A percentile compares a stretch with the other conserved stretches of the same genome.
These are phyloP conservation scores for Netelia virgata DNA, from an alignment of 2,888 invertebrate genomes.

Conservation along the genomic window DNA sequence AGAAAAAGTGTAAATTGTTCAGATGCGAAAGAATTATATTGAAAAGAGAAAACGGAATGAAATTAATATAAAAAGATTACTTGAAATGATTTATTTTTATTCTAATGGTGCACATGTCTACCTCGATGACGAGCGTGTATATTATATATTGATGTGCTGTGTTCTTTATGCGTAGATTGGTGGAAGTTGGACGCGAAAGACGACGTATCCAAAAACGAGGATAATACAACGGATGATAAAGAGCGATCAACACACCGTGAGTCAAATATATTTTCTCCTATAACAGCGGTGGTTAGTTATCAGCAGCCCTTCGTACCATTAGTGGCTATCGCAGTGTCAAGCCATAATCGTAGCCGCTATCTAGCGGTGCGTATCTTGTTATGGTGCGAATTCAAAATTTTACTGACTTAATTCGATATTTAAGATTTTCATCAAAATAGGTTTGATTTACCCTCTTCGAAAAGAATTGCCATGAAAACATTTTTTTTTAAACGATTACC, in stretches of 20 bases:
- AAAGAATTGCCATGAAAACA: no score
- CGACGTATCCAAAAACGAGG: conserved; percentile 42
- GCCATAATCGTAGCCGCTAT: background rate
- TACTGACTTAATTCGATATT: no score
- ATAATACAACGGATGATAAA: conserved; percentile 52
- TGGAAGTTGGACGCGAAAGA: conserved; percentile 59
- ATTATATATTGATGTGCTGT: conserved; percentile 8
- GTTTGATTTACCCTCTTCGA: no score
- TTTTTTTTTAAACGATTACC: no score
- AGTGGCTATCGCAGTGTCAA: conserved; percentile 3
- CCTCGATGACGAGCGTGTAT: background rate
- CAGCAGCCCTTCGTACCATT: background rate
- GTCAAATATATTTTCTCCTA: conserved; percentile 39
- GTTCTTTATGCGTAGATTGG: conserved; percentile 60
- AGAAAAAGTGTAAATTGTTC: background rate
- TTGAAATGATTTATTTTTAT: background rate
- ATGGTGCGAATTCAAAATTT: no score
- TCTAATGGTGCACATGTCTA: background rate
- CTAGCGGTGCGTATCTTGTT: no score
- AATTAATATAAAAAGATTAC: background rate
- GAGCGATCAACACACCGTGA: conserved; percentile 63
- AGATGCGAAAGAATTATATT: background rate
- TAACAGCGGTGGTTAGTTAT: background rate
- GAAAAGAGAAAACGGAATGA: background rate
- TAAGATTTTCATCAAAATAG: no score